These are phyloP conservation scores for Cephonodes hylas DNA, from an alignment of 2,888 invertebrate species.

Conservation along the genomic window DNA sequence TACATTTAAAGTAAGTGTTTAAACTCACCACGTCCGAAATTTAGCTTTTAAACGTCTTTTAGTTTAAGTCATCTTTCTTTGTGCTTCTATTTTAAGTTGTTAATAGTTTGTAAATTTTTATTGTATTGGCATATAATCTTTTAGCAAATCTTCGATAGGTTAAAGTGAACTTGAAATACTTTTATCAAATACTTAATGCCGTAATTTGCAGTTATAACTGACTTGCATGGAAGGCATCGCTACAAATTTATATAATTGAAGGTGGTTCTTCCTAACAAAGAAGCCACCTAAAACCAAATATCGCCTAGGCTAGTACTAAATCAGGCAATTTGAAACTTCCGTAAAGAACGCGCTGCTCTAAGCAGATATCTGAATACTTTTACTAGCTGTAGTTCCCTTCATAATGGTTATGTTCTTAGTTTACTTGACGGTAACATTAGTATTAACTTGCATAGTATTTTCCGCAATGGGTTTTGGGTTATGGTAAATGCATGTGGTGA, in stretches of 20 bases:
- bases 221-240: no score
- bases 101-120: not conserved
- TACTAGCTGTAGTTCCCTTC: not conserved
- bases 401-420: not conserved
- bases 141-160: not conserved
- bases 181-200: no score
- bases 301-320: no score
- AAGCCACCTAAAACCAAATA: no score
- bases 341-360: not conserved
- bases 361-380: not conserved
- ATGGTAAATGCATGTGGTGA: slow-evolving; percentile 76
- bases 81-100: not conserved
- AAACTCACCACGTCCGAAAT: slow-evolving; percentile 76
- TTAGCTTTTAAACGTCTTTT: slow-evolving; percentile 21
- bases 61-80: slow-evolving; percentile 11
- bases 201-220: no score
- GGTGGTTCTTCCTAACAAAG: no score
- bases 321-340: no score
- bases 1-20: slow-evolving; percentile 44
- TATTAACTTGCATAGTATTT: slow-evolving; percentile 18
- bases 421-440: slow-evolving; percentile 4
- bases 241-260: no score
- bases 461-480: slow-evolving; percentile 40
- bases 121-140: not conserved
- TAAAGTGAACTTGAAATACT: not conserved